Conservation (phyloP, 2,797 vertebrate genomes). For the Alfaro cultratus region DNA sequence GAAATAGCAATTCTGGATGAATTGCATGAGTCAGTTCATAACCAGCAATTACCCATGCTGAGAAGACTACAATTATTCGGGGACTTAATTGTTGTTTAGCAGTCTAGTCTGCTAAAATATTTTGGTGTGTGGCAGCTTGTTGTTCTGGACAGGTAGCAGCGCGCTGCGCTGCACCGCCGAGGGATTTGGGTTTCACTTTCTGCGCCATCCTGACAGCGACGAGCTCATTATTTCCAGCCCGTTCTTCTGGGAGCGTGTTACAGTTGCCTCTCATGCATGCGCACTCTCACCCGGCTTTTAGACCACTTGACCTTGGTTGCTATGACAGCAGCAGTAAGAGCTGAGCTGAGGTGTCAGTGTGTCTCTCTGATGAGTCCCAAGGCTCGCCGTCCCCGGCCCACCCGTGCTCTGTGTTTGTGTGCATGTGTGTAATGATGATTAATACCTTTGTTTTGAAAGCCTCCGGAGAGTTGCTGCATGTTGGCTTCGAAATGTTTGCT, state of each 20-base stretch:
- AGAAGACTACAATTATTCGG: neutral
- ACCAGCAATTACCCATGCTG: neutral
- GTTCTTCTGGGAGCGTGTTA: conserved; percentile 59
- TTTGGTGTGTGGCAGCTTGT: conserved; percentile 17
- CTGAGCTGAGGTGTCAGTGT: conserved; percentile 69
- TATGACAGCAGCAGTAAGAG: conserved; percentile 74
- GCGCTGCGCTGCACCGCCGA: conserved; percentile 21
- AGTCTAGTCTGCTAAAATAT: conserved; percentile 20
- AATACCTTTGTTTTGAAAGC: conserved; percentile 83
- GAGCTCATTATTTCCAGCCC: conserved; percentile 72
- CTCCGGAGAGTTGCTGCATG: conserved; percentile 63
- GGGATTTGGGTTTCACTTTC: conserved; percentile 52
- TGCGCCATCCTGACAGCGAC: conserved; percentile 60
- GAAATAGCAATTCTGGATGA: conserved; percentile 10
- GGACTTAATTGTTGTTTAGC: conserved; percentile 24
- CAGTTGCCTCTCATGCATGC: conserved; percentile 42
- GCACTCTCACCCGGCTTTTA: conserved; percentile 43
- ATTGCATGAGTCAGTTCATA: neutral
- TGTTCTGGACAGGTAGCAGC: conserved; percentile 26
- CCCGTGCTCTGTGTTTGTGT: conserved; percentile 58
- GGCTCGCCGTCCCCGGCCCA: conserved; percentile 62
- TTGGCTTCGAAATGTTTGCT: conserved; percentile 39
- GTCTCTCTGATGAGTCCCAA: conserved; percentile 75
- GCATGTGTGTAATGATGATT: conserved; percentile 79
- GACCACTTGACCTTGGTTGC: conserved; percentile 82